Evolutionary conservation across 2,797 vertebrate genomes (phyloP), one percentile per base, ranked within the genome.

Genomic region (Meda fulgida): DNA sequence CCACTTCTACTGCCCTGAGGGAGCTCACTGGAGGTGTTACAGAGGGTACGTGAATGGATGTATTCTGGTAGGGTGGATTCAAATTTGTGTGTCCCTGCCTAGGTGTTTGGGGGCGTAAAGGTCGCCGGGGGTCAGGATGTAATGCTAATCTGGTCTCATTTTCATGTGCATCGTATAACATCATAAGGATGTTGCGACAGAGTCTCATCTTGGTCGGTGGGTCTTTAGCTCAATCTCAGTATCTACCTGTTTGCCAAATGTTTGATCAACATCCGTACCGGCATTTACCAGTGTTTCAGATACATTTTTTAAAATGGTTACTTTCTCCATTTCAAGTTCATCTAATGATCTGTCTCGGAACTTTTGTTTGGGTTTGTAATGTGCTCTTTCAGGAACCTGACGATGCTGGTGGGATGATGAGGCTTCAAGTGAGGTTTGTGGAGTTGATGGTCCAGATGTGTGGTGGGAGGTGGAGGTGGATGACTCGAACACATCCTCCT

Each of bases 261-360:
- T 73, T 73, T 31, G n/a, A 53, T 75, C 19, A 34, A 75, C 46
- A 76, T 58, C 70, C 14, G 65, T 43, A 60, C 53, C 31, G 38
- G 29, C 71, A 48, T 58, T 55, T 83, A 83, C 11, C 38, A 83
- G 26, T 48, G 55, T 76, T 83, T 83, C 34, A 48, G 71, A 83
- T 55, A 65, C 8, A 48, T 9, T 76, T 60, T 76, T 83, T 23
- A 5, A 83, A 75, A 83, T 65, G 9, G 36, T 60, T 19, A 83
- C 51, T 48, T 83, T 76, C 53, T 83, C 55, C 2, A 66, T 51
- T 83, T 66, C 40, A 63, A 77, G 53, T 43, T 66, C 55, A 77
- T 83, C 81, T n/a, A 29, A 13, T 51, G 53, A 48, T 55, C 23
- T 53, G 51, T 55, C 51, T 55, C 21, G 7, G 23, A 21, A 55